phyloP scores from a whole-genome alignment of 2,888 invertebrate species.

The Lucinisca nassula region DNA sequence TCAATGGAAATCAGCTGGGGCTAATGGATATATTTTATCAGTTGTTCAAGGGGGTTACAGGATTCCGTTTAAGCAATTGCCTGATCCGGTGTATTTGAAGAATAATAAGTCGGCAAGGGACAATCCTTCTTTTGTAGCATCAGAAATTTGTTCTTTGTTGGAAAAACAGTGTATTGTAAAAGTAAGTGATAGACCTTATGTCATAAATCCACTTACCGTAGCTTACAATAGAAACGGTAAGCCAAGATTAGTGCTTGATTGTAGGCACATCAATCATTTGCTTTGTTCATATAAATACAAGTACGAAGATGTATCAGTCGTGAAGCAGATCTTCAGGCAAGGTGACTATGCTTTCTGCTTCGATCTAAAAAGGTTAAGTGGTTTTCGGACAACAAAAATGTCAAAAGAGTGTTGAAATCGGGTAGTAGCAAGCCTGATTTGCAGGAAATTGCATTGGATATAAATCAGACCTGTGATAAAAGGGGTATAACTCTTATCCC shows the following conservation, averaged over 20 bases:
- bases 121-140: not conserved
- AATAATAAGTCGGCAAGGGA: not conserved
- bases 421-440: constrained; percentile 46
- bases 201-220: not conserved
- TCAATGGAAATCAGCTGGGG: not conserved
- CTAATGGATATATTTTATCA: not conserved
- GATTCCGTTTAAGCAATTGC: not conserved
- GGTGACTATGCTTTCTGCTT: not conserved
- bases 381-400: constrained; percentile 54
- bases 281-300: not conserved
- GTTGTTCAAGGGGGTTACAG: not conserved
- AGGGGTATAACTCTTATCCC: constrained; percentile 12
- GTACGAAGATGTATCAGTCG: not conserved
- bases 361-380: constrained; percentile 16
- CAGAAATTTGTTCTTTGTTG: not conserved
- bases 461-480: constrained; percentile 36
- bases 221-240: not conserved
- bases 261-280: not conserved
- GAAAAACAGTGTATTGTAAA: not conserved
- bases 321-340: not conserved
- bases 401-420: constrained; percentile 14
- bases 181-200: not conserved
- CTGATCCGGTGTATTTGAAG: not conserved
- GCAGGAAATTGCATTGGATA: constrained; percentile 41
- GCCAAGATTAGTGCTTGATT: not conserved